phyloP scores from a whole-genome alignment of 2,113 vertebrate genomes.

The Lota lota region DNA sequence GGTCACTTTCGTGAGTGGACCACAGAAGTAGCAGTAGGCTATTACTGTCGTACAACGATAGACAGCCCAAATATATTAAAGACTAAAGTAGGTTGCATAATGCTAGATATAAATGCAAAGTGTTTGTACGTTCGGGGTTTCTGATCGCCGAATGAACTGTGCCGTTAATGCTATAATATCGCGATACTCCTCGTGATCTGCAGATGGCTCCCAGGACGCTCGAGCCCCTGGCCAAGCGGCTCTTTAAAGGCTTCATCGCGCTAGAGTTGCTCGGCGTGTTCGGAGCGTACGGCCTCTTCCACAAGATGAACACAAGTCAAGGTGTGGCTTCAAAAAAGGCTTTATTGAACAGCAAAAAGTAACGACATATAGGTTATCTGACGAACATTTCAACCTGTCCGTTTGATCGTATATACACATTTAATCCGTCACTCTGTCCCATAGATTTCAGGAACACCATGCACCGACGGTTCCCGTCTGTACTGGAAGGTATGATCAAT shows the following conservation, averaged over 20 bases:
- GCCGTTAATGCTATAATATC: too few species aligned
- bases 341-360: not conserved
- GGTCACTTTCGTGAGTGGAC: too few species aligned
- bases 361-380: not conserved
- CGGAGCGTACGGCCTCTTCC: slow-evolving; percentile 67
- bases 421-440: not conserved
- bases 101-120: too few species aligned
- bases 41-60: too few species aligned
- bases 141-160: too few species aligned
- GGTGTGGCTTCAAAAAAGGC: slow-evolving; percentile 43
- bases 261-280: slow-evolving; percentile 68
- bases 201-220: slow-evolving; percentile 55
- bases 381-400: not conserved
- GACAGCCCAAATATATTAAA: too few species aligned
- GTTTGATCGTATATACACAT: not conserved
- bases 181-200: too few species aligned
- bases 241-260: slow-evolving; percentile 66
- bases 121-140: too few species aligned
- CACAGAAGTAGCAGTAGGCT: too few species aligned
- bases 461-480: slow-evolving; percentile 73
- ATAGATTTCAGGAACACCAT: slow-evolving; percentile 80
- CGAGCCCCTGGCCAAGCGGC: slow-evolving; percentile 42
- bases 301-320: slow-evolving; percentile 69
- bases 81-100: too few species aligned
- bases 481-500: slow-evolving; percentile 76